Base-by-base conservation (phyloP, 2,113 vertebrate species). In the Entosphenus tridentatus region DNA sequence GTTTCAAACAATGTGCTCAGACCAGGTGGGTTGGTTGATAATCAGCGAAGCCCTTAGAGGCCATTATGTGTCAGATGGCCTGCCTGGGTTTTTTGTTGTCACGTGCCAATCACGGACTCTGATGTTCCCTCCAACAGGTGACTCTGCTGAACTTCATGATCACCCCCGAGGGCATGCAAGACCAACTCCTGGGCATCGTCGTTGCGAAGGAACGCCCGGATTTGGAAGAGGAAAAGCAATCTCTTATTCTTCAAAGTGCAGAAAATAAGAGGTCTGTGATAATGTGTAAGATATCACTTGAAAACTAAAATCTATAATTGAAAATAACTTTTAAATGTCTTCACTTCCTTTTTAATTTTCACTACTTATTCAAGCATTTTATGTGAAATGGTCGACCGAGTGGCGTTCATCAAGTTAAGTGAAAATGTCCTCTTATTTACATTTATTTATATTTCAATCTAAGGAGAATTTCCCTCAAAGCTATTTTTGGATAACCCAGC, bases 111-210 rank as follows among this genome's bases (percentile, higher is more conserved):
- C 39, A 39, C 39, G 39, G 39, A 5, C 11, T 73, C 13, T 58
- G 39, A 57, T 59, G 6, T 11, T 71, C 11, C 73, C 56, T 67
- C 39, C 57, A 72, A 17, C 57, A 90, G 89, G 88, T 93, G 59
- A 88, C 87, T 1, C 76, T 88, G 67, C 62, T 95, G 72, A 91
- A 93, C 77, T 90, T 90, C 78, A 90, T 89, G 88, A 87, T 93
- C 74, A 89, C 87, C 13, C 79, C 83, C 3, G 83, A 89, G 71
- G 89, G 85, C 56, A 85, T 90, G 82, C 84, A 91, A 70, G 88
- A 93, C 74, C 89, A 93, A 74, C 82, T 89, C 39, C 78, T 93
- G 72, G 87, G 87, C 67, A 89, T 90, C 11, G 87, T 88, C 62
- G 87, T 88, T 73, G 85, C 87, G 1, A 78, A 79, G 59, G 87